These are phyloP conservation scores for Ophraella communa DNA, from an alignment of 2,888 invertebrate genomes.

Conservation along the genomic window DNA sequence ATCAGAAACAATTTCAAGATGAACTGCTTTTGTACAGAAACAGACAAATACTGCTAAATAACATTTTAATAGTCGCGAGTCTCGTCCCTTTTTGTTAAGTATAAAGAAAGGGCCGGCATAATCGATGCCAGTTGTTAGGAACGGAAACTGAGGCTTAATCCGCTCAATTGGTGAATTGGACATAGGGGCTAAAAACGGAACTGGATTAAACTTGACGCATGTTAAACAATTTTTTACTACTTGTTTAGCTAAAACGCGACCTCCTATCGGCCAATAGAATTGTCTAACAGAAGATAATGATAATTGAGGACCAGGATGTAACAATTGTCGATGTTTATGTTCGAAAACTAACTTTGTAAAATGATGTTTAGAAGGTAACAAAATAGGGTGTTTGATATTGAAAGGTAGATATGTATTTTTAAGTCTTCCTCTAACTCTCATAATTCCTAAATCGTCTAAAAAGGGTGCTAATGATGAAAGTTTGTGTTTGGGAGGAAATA, in stretches of 20 bases:
- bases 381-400: not conserved
- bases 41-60: constrained; percentile 32
- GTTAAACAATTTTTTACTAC: constrained; percentile 17
- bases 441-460: not conserved
- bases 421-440: not conserved
- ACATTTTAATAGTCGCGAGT: constrained; percentile 20
- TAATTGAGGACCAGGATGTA: not conserved
- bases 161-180: constrained; percentile 13
- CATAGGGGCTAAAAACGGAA: constrained; percentile 7
- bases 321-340: not conserved
- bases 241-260: not conserved
- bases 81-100: constrained; percentile 17
- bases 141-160: constrained; percentile 23
- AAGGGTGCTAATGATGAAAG: not conserved
- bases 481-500: too few species aligned
- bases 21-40: constrained; percentile 30
- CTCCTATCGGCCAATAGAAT: not conserved
- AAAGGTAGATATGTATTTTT: not conserved
- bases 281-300: not conserved
- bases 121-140: constrained; percentile 16
- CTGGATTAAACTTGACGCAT: constrained; percentile 27
- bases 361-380: not conserved
- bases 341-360: not conserved
- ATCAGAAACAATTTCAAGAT: constrained; percentile 22
- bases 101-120: constrained; percentile 29